phyloP scores from a whole-genome alignment of 1,140 invertebrate species.

The Apis laboriosa region DNA sequence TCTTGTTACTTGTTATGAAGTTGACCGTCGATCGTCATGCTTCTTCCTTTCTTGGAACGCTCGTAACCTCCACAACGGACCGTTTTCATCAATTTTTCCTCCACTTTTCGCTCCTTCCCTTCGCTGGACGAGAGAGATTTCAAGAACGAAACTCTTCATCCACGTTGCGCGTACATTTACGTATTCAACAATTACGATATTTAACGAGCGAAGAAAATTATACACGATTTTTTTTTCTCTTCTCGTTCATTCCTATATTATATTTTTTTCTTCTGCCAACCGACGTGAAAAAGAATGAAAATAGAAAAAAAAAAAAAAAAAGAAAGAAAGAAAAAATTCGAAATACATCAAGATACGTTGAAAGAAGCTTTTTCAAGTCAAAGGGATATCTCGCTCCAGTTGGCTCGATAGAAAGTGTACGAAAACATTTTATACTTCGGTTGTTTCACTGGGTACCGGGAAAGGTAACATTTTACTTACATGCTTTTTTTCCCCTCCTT shows the following conservation, averaged over 20 bases:
- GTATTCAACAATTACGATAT: background rate
- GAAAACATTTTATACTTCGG: conserved; percentile 3
- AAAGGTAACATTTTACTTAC: background rate
- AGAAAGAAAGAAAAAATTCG: background rate
- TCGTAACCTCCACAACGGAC: background rate
- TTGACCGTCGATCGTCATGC: conserved; percentile 23
- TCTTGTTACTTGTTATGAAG: conserved; percentile 27
- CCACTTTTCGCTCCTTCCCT: too few relatives aligned
- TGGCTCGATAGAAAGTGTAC: background rate
- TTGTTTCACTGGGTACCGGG: background rate
- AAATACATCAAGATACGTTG: background rate
- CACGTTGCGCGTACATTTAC: background rate
- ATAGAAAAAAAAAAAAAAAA: background rate
- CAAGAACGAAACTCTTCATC: background rate
- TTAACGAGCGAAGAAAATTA: background rate
- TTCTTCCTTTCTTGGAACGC: background rate
- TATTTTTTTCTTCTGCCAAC: background rate
- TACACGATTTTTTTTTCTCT: too few relatives aligned
- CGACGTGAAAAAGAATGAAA: background rate
- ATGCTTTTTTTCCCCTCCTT: background rate
- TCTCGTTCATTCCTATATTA: background rate
- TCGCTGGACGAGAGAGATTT: too few relatives aligned
- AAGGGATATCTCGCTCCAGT: conserved; percentile 5
- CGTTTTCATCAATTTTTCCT: conserved; percentile 10
- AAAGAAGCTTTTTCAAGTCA: background rate